A percentile compares a stretch with the other conserved stretches of the same genome.
Conservation (phyloP, 2,113 vertebrate species). For the Etia nguti region DNA sequence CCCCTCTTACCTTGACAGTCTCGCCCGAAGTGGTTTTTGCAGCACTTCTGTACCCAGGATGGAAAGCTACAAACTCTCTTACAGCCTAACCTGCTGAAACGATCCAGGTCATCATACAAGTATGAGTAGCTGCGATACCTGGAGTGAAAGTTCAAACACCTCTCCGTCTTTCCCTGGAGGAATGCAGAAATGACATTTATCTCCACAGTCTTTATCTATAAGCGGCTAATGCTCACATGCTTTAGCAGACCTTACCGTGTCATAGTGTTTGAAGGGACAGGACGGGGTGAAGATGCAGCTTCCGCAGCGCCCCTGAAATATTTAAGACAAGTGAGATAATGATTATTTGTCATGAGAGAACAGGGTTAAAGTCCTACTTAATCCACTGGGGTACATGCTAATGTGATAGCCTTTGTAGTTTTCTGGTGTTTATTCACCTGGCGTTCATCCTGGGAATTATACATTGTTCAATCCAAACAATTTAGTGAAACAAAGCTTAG, state of each 20-base stretch:
- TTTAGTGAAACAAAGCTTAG: background rate
- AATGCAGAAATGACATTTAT: background rate
- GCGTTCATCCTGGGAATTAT: background rate
- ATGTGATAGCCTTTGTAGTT: background rate
- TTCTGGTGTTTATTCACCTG: background rate
- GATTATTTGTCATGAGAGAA: background rate
- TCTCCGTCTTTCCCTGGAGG: constrained; percentile 51
- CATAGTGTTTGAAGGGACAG: constrained; percentile 57
- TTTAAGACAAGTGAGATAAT: background rate
- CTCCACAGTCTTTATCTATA: background rate
- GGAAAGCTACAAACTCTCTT: constrained; percentile 67
- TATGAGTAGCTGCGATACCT: background rate
- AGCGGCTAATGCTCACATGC: background rate
- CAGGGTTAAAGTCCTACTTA: background rate
- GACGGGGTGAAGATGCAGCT: constrained; percentile 40
- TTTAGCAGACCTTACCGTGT: constrained; percentile 61
- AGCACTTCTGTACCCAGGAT: constrained; percentile 81
- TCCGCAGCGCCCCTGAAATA: constrained; percentile 70
- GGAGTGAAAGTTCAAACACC: background rate
- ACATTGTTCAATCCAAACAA: background rate
- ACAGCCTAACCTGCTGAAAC: constrained; percentile 56
- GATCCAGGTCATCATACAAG: background rate
- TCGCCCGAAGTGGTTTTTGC: constrained; percentile 84
- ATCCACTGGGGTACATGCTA: background rate
- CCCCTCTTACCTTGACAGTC: constrained; percentile 81